A percentile compares a stretch with the other conserved stretches of the same genome.
Conservation (phyloP, 2,888 invertebrate species). For the Geotrupes spiniger region DNA sequence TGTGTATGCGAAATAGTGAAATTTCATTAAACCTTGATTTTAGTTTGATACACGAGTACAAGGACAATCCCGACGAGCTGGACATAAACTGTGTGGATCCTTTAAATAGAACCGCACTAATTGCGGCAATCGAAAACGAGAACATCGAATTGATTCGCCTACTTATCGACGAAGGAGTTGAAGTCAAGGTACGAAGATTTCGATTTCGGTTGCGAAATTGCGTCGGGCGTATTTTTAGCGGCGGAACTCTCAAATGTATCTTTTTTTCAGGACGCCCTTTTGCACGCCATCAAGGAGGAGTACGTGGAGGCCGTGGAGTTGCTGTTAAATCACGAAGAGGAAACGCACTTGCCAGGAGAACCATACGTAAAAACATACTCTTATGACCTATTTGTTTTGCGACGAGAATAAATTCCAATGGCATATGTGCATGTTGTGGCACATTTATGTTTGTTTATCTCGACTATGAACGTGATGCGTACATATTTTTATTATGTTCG, state of each 20-base stretch:
- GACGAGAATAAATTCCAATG: neutral
- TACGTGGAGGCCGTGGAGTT: conserved; percentile 97
- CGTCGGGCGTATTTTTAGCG: neutral
- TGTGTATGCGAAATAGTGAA: neutral
- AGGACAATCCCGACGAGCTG: conserved; percentile 64
- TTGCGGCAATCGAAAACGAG: conserved; percentile 96
- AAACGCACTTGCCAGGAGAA: conserved; percentile 69
- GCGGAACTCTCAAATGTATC: neutral
- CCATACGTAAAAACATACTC: conserved; percentile 71
- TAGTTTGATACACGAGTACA: conserved; percentile 70
- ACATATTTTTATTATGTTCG: no score
- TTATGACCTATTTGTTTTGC: neutral
- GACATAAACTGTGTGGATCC: conserved; percentile 96
- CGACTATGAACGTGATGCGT: no score
- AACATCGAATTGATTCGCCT: conserved; percentile 89
- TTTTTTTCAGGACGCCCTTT: conserved; percentile 69
- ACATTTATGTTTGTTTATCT: no score
- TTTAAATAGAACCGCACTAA: conserved; percentile 86
- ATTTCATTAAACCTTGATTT: no score
- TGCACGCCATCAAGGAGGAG: conserved; percentile 97
- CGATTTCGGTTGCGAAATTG: neutral
- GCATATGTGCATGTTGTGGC: no score
- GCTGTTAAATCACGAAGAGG: conserved; percentile 86
- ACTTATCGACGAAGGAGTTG: conserved; percentile 76
- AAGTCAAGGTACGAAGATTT: conserved; percentile 66